These are phyloP conservation scores for Phaenicophaeus curvirostris DNA, from an alignment of 2,797 vertebrate genomes.

Conservation along the genomic window DNA sequence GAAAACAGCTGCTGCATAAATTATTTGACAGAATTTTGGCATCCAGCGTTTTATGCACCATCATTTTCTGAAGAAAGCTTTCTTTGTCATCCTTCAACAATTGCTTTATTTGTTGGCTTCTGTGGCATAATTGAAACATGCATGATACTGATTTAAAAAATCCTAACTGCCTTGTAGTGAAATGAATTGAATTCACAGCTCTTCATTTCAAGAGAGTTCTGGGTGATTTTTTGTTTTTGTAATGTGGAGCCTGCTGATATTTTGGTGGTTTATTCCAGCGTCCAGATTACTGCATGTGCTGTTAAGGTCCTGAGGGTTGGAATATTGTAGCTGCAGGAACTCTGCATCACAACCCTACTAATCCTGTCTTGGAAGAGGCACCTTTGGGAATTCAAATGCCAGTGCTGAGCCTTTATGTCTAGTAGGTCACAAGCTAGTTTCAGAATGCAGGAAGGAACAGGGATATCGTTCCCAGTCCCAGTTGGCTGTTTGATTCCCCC, in stretches of 20 bases:
- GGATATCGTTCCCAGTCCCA: background rate
- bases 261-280: background rate
- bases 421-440: background rate
- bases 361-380: background rate
- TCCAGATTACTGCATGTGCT: background rate
- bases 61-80: slow-evolving; percentile 52
- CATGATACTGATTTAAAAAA: slow-evolving; percentile 12
- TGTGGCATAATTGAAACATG: slow-evolving; percentile 2
- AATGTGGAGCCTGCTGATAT: background rate
- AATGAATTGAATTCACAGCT: background rate
- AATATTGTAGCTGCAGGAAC: background rate
- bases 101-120: slow-evolving; percentile 52
- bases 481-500: fast-evolving
- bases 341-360: background rate
- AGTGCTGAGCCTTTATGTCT: background rate
- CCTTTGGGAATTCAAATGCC: background rate
- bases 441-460: background rate
- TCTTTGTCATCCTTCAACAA: slow-evolving; percentile 62
- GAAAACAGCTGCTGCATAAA: slow-evolving; percentile 65
- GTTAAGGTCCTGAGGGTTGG: background rate
- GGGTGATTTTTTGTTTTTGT: background rate
- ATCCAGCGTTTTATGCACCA: slow-evolving; percentile 1
- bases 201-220: background rate
- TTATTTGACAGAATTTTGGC: slow-evolving; percentile 57
- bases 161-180: background rate